These are phyloP conservation scores for Chaetodon trifasciatus DNA, from an alignment of 2,797 vertebrate species.

Conservation along the genomic window DNA sequence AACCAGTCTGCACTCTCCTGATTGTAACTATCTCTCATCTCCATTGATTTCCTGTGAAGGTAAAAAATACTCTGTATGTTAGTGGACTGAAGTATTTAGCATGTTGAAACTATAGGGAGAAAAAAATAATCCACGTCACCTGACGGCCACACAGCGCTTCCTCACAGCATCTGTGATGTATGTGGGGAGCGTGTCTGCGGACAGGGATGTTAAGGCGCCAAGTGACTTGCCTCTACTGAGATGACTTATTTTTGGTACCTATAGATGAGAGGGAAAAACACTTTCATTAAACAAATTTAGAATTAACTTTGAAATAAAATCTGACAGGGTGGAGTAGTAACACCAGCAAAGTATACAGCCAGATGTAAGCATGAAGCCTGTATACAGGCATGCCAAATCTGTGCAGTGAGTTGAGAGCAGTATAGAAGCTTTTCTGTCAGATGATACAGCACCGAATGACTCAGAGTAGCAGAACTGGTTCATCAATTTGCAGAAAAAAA, in stretches of 20 bases:
- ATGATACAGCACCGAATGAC: conserved; percentile 1
- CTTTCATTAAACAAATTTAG: not conserved
- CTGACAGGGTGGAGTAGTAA: not conserved
- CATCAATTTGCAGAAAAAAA: not conserved
- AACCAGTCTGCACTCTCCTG: conserved; percentile 88
- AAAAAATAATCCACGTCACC: conserved; percentile 78
- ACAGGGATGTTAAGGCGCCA: conserved; percentile 89
- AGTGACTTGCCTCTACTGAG: conserved; percentile 87
- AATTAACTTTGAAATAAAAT: not conserved
- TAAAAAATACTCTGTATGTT: conserved; percentile 1
- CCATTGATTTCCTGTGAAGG: conserved; percentile 86
- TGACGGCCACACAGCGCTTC: conserved; percentile 90
- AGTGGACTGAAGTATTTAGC: conserved; percentile 6
- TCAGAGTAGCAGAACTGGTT: not conserved
- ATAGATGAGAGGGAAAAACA: conserved; percentile 31
- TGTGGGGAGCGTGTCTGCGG: conserved; percentile 92
- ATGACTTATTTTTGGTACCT: conserved; percentile 78
- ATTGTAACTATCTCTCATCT: conserved; percentile 85
- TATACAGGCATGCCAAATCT: not conserved
- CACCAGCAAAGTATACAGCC: not conserved
- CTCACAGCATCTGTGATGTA: conserved; percentile 92
- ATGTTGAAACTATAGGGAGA: not conserved
- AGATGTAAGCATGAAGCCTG: not conserved
- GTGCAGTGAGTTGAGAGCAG: not conserved
- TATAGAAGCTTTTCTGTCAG: not conserved